Evolutionary conservation across 2,888 invertebrate species (phyloP).

Genomic region (Dolomedes plantarius): DNA sequence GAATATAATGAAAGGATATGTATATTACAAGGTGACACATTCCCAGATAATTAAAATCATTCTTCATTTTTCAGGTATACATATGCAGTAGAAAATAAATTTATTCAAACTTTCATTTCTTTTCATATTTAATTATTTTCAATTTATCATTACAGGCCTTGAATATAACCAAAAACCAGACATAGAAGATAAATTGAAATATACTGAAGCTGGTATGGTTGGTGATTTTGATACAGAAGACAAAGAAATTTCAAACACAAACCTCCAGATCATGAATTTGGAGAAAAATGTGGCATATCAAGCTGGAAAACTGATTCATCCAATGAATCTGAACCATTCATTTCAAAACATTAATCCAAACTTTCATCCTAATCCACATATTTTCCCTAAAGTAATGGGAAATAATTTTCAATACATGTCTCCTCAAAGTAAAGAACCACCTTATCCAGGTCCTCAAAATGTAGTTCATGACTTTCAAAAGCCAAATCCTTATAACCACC

Average conservation of each 20-base stretch:
- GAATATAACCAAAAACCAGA: background rate
- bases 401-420: background rate
- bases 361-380: background rate
- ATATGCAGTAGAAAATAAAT: too few species aligned
- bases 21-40: too few species aligned
- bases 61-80: too few species aligned
- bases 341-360: background rate
- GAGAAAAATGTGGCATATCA: background rate
- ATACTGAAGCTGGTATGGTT: background rate
- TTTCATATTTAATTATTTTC: conserved; percentile 6
- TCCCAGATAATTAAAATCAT: too few species aligned
- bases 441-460: background rate
- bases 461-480: background rate
- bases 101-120: too few species aligned
- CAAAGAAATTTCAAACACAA: background rate
- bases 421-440: background rate
- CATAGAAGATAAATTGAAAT: background rate
- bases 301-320: background rate
- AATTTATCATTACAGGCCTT: background rate
- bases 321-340: background rate
- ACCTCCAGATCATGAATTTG: background rate
- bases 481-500: background rate
- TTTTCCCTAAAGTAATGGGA: background rate
- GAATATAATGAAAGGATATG: too few species aligned
- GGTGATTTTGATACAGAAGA: conserved; percentile 2